Conservation (phyloP, 2,113 vertebrate species). For the Genyomyrus donnyi region DNA sequence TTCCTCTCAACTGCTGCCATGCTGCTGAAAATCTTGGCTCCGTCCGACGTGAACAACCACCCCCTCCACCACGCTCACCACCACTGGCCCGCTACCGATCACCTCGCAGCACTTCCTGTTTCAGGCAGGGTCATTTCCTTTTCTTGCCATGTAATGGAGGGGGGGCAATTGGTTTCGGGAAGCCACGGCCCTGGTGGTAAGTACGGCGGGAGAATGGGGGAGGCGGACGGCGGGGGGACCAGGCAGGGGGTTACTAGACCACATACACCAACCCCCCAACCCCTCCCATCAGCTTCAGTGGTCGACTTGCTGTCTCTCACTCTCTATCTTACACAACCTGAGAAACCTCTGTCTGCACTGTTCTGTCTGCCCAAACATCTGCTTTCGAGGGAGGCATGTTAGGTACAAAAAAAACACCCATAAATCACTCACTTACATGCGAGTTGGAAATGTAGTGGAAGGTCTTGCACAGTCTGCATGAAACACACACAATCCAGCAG, state of each 20-base stretch:
- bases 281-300: not conserved
- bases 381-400: constrained; percentile 13
- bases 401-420: not conserved
- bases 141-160: constrained; percentile 33
- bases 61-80: not conserved
- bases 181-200: constrained; percentile 9
- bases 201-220: constrained; percentile 25
- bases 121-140: constrained; percentile 61
- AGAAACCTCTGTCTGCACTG: constrained; percentile 7
- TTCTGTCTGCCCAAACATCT: constrained; percentile 23
- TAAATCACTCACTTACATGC: constrained; percentile 12
- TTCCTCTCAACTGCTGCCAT: constrained; percentile 59
- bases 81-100: constrained; percentile 55
- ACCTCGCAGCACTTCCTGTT: constrained; percentile 65
- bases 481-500: too few species aligned
- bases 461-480: too few species aligned
- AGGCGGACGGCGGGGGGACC: constrained; percentile 12
- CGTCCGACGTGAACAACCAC: constrained; percentile 42
- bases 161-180: constrained; percentile 28
- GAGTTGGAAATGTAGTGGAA: not conserved
- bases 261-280: constrained; percentile 27
- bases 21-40: constrained; percentile 44
- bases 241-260: constrained; percentile 26
- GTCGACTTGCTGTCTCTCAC: not conserved
- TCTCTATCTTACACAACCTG: not conserved